Evolutionary conservation across 2,888 invertebrate species (phyloP), one percentile per base, ranked within the genome.

Genomic region (Mythimna loreyi): DNA sequence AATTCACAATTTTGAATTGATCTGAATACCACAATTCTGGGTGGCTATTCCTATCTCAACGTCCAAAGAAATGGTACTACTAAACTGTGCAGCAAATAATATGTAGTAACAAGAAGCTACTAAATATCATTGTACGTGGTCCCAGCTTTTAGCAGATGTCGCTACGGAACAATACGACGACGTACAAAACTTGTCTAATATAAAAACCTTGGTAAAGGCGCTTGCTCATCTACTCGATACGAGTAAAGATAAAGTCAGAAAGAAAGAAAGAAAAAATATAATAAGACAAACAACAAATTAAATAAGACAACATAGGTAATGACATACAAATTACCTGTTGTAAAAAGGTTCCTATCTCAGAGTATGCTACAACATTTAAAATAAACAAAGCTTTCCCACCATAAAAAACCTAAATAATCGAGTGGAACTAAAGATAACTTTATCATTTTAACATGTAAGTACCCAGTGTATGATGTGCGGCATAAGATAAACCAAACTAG

Each of bases 131-230:
- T 33, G 49, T 33, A 64, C 43, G 43, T 43, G 23, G 52, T 16
- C 4, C 43, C 45, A 36, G 33, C 28, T 59, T 28, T 45, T 47
- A 65, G n/a, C 55, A 67, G 59, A 55, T 67, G 59, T 67, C 25
- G 40, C 53, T 47, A 25, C 5, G 45, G 25, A 30, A 67, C 45
- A 75, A 75, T 57, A 50, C 2, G 40, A 25, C 25, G 47, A 28
- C 25, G 28, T 28, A 50, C n/a, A 11, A 57, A 68, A 73, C 68
- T 73, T 68, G 56, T 60, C 50, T 75, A 57, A 57, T 73, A 72
- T 74, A 53, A 58, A 33, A 68, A 75, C 58, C 45, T 16, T 52
- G 13, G 43, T 57, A 43, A 75, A 23, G 49, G 2, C 19, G 7
- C 6, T 7, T 50, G 49, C 6, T 23, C 68, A 60, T 49, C 13